Evolutionary conservation across 1,140 invertebrate genomes (phyloP), one percentile per base, ranked within the genome.

Genomic region (Hydropsyche tenuis): DNA sequence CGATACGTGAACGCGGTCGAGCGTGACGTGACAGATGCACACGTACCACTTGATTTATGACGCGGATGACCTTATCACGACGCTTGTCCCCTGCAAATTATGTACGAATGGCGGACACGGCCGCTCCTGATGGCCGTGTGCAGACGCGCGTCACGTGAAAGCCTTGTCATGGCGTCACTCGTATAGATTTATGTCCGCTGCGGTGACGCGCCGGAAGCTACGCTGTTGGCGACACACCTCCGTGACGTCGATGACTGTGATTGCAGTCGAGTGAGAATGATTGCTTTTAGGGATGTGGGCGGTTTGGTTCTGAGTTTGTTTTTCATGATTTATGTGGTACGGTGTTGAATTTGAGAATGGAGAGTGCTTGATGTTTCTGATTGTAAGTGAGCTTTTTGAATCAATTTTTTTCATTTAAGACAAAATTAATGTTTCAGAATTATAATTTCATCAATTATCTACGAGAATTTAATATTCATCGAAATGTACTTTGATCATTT

Each of bases 121-220:
- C 16, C 46, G 46, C 11, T 20, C 22, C 65, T 22, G 45, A n/a
- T 11, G 27, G 51, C 48, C n/a, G n/a, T n/a, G n/a, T 14, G 69
- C 30, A 51, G 9, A 48, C 23, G 20, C 69, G 18, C 62, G 51
- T 77, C 66, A 74, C 75, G 75, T 74, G 75, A 77, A 65, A 30
- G 30, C 30, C 30, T 37, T 74, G 75, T 77, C 75, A 74, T 69
- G 75, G 73, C 65, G 71, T 73, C 75, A 73, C 69, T 73, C 69
- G 66, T 68, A 68, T 73, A 62, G 69, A 76, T 76, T 76, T 73
- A 76, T 76, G 75, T 64, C 66, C 63, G 16, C 45, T 66, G 25
- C 72, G 72, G 69, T 71, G 75, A 76, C 60, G 71, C 66, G 45
- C 71, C 70, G 62, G 70, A 65, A 48, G 69, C 69, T 23, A 71